Conservation (phyloP, 2,888 invertebrate genomes). For the Agrilus cyanescens region DNA sequence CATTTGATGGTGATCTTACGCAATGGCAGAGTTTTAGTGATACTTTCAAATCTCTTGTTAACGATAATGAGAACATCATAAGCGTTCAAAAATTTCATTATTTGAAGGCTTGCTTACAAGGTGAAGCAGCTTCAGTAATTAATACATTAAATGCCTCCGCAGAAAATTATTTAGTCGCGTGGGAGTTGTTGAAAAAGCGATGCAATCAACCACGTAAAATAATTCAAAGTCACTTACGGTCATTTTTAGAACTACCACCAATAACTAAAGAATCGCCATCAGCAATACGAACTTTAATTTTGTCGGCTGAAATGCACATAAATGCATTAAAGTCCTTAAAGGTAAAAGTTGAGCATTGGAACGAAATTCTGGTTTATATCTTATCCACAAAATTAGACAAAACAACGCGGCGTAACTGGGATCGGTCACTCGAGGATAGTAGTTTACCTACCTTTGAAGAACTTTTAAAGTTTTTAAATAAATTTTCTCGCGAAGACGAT, state of each 20-base stretch:
- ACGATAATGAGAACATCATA: slow-evolving; percentile 1
- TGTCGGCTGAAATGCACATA: slow-evolving; percentile 4
- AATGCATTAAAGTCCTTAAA: slow-evolving; percentile 6
- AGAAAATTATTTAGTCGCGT: slow-evolving; percentile 7
- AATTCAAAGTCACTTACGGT: slow-evolving; percentile 8
- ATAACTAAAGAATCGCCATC: slow-evolving; percentile 4
- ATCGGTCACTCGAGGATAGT: neutral
- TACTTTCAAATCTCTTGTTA: slow-evolving; percentile 2
- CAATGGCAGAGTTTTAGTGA: slow-evolving; percentile 5
- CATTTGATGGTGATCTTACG: slow-evolving; percentile 1
- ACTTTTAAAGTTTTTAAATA: no score
- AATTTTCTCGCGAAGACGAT: no score
- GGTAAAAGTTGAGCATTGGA: slow-evolving; percentile 7
- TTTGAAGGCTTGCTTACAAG: slow-evolving; percentile 5
- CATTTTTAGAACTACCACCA: slow-evolving; percentile 4
- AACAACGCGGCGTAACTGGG: slow-evolving; percentile 4
- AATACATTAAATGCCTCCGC: slow-evolving; percentile 4
- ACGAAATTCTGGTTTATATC: slow-evolving; percentile 3
- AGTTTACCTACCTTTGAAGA: no score
- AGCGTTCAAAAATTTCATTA: slow-evolving; percentile 8
- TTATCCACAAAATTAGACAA: slow-evolving; percentile 2
- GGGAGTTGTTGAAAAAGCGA: slow-evolving; percentile 6
- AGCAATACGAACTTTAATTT: slow-evolving; percentile 5
- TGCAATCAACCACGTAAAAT: slow-evolving; percentile 7
- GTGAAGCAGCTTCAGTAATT: slow-evolving; percentile 8